Evolutionary conservation across 1,140 invertebrate species (phyloP).

Genomic region (Platyscapa corneri): DNA sequence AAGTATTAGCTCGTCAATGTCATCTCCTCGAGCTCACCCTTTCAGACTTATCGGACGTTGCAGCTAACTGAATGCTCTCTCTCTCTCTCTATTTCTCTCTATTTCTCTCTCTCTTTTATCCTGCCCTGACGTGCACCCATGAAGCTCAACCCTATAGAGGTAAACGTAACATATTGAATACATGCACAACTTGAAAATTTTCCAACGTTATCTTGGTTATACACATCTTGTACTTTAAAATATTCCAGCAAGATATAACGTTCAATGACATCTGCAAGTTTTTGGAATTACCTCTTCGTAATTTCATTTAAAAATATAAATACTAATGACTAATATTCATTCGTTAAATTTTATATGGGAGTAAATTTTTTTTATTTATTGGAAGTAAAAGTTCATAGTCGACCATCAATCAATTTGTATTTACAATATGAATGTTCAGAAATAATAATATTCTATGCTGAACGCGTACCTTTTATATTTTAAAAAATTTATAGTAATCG

Average conservation of each 20-base stretch:
- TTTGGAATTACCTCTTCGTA: neutral
- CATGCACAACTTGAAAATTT: slow-evolving; percentile 12
- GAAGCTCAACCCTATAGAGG: neutral
- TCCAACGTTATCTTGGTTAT: slow-evolving; percentile 15
- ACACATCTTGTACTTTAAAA: neutral
- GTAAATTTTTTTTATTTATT: too few species aligned
- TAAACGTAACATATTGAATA: neutral
- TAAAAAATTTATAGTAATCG: too few species aligned
- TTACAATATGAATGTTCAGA: too few species aligned
- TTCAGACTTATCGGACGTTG: slow-evolving; percentile 73
- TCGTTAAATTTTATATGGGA: too few species aligned
- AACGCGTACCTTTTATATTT: too few species aligned
- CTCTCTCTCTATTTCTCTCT: slow-evolving; percentile 38
- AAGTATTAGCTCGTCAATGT: slow-evolving; percentile 73
- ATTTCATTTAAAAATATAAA: too few species aligned
- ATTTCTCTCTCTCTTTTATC: slow-evolving; percentile 23
- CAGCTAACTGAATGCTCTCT: slow-evolving; percentile 56
- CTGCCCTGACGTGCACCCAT: too few species aligned
- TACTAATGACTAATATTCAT: too few species aligned
- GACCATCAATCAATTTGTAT: too few species aligned
- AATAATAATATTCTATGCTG: too few species aligned
- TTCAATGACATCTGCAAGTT: neutral
- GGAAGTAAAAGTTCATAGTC: too few species aligned
- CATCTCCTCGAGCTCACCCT: slow-evolving; percentile 72
- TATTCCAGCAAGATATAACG: neutral